A percentile compares a stretch with the other conserved stretches of the same genome.
These are phyloP conservation scores for Eupithecia abbreviata DNA, from an alignment of 2,888 invertebrate genomes.

Conservation along the genomic window DNA sequence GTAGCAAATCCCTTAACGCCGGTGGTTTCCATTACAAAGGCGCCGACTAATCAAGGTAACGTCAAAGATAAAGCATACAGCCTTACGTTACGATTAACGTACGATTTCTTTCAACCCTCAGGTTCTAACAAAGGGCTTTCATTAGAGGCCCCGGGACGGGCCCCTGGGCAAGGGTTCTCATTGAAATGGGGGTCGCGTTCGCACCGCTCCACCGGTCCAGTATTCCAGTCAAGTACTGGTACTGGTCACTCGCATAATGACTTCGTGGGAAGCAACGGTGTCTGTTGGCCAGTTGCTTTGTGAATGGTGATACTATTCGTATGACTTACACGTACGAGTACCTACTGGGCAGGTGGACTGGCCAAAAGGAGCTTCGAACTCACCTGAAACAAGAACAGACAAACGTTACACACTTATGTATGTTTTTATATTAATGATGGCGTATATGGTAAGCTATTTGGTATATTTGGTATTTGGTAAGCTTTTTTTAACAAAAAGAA, in stretches of 20 bases:
- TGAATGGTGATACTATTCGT: neutral
- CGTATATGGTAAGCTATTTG: neutral
- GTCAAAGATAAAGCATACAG: slow-evolving; percentile 21
- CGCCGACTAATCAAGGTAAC: slow-evolving; percentile 21
- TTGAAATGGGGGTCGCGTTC: slow-evolving; percentile 29
- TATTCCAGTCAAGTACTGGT: slow-evolving; percentile 20
- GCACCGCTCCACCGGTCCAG: slow-evolving; percentile 13
- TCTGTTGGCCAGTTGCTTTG: neutral
- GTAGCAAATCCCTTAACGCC: neutral
- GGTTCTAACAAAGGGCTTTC: slow-evolving; percentile 31
- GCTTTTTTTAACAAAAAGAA: neutral
- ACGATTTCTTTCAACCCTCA: slow-evolving; percentile 17
- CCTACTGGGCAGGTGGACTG: neutral
- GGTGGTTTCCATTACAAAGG: slow-evolving; percentile 3
- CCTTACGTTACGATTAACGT: slow-evolving; percentile 29
- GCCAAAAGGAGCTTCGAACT: neutral
- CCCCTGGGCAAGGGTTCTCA: slow-evolving; percentile 35
- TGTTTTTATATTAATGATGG: neutral
- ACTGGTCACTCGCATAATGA: neutral
- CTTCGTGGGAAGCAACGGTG: neutral
- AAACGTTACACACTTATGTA: neutral
- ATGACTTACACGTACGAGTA: neutral
- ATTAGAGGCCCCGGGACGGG: slow-evolving; percentile 26
- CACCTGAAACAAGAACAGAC: neutral
- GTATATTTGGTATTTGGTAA: neutral